Conservation (phyloP, 2,888 invertebrate species). For the Caenorhabditis sp. region DNA sequence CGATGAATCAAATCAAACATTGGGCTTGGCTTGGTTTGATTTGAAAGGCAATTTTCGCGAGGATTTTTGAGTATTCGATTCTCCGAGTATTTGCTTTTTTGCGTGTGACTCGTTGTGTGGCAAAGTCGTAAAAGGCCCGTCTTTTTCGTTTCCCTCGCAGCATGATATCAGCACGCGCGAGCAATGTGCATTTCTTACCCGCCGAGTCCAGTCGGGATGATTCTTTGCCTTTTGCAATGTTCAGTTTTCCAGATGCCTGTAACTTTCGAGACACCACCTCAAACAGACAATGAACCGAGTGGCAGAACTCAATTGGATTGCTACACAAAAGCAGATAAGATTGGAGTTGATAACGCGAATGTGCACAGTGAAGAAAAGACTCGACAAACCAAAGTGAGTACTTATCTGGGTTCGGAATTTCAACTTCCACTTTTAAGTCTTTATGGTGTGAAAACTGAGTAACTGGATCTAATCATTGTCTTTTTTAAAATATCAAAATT, state of each 20-base stretch:
- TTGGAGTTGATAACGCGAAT: conserved; percentile 13
- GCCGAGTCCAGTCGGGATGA: background rate
- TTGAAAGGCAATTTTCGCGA: conserved; percentile 7
- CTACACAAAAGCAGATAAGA: conserved; percentile 24
- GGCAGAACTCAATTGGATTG: conserved; percentile 2
- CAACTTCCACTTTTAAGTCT: no score
- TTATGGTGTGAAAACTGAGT: background rate
- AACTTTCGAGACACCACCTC: conserved; percentile 22
- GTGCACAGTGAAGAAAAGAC: conserved; percentile 11
- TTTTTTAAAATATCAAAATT: no score
- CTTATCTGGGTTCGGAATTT: no score
- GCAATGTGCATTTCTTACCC: background rate
- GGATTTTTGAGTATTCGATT: no score
- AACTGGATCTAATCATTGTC: no score
- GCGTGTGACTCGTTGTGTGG: conserved; percentile 20
- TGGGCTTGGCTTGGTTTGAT: conserved; percentile 30
- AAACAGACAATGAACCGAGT: background rate
- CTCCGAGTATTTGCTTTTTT: conserved; percentile 19
- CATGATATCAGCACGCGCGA: conserved; percentile 9
- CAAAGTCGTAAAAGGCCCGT: conserved; percentile 44
- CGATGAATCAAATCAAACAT: conserved; percentile 58
- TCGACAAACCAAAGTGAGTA: conserved; percentile 52
- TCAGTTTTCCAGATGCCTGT: conserved; percentile 47
- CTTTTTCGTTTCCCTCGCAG: background rate
- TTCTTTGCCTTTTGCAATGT: background rate